Evolutionary conservation across 1,140 invertebrate genomes (phyloP), one percentile per base, ranked within the genome.

Genomic region (Caenorhabditis brenneri): DNA sequence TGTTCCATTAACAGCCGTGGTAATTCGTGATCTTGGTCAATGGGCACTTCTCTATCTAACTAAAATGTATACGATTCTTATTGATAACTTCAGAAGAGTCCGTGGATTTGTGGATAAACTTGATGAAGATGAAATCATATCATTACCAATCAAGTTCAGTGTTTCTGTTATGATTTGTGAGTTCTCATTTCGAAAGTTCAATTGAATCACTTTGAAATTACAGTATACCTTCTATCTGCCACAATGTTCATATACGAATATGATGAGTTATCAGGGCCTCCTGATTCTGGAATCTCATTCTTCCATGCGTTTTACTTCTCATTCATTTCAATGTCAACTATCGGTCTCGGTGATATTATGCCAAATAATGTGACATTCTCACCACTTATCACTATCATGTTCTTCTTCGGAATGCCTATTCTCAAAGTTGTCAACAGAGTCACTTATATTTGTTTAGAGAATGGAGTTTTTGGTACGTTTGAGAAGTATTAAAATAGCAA

Each of bases 271-370:
- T 69, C 53, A 7, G 81, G 81, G 12, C 81, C 81, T 9, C 58
- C 81, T 42, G 60, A 55, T 22, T 65, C 55, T 48, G 81, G 81
- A 65, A 82, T 82, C 15, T 48, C 55, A 16, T 69, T 82, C 10
- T 82, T 82, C 60, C 55, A 82, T 31, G 81, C 81, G 2, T 49
- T 82, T 29, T 82, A 82, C 49, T 82, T 82, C 51, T 82, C 81
- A 19, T 82, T 82, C 42, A 82, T 82, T 22, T 74, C 60, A 22
- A 82, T 82, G 33, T 65, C 81, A 24, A 82, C 81, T 31, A 74
- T 82, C 29, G 81, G 81, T 24, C n/a, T 82, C 6, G 81, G 81
- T 39, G 81, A 82, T 69, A 42, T 82, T 29, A 78, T 82, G 69
- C 81, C 81, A 5, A 82, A 74, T 29, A 82, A 82, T 82, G 81